Evolutionary conservation across 1,140 invertebrate genomes (phyloP).

Genomic region (Aporrectodea caliginosa): DNA sequence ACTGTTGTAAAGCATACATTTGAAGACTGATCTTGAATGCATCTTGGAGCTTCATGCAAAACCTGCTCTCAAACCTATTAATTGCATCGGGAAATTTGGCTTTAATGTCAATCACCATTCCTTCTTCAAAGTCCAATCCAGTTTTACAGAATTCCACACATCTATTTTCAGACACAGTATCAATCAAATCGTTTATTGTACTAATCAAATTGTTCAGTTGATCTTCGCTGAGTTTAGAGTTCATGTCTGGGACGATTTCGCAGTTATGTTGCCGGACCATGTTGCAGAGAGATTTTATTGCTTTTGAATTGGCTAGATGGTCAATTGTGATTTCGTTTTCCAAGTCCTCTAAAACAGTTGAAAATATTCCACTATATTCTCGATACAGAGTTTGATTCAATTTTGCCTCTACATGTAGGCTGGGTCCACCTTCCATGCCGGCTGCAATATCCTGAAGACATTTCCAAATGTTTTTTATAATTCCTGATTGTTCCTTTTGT

Average conservation of each 20-base stretch:
- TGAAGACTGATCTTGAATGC: not conserved
- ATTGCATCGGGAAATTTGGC: not conserved
- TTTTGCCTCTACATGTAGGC: not conserved
- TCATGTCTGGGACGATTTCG: not conserved
- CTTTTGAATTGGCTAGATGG: not conserved
- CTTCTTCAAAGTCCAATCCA: not conserved
- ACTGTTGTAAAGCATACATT: not conserved
- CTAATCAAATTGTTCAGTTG: not conserved
- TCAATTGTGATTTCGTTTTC: not conserved
- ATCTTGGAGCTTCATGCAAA: not conserved
- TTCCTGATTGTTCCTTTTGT: not conserved
- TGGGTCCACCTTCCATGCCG: not conserved
- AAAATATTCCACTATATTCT: not conserved
- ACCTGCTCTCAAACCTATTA: not conserved
- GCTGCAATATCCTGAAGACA: not conserved
- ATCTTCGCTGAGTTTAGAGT: not conserved
- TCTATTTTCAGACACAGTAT: not conserved
- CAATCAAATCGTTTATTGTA: not conserved
- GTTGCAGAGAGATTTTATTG: not conserved
- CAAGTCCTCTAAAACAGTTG: not conserved
- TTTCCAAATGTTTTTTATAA: not conserved
- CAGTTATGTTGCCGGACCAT: too few species aligned
- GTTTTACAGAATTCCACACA: not conserved
- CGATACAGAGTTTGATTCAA: not conserved
- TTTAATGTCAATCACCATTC: not conserved